phyloP scores from a whole-genome alignment of 2,113 vertebrate genomes.

The Paramormyrops kingsleyae region DNA sequence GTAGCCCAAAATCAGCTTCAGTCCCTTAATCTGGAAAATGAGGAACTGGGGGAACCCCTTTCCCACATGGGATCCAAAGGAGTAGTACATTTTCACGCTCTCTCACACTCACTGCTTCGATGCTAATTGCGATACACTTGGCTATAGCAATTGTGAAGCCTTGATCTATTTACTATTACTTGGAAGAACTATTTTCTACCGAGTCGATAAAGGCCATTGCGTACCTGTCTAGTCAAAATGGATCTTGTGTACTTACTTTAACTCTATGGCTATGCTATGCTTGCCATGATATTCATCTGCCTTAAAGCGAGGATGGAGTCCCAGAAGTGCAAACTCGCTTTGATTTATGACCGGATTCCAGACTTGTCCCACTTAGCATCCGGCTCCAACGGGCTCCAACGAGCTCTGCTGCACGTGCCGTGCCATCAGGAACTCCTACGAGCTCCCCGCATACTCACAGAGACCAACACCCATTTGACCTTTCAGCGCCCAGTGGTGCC shows the following conservation, averaged over 20 bases:
- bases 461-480: background rate
- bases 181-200: background rate
- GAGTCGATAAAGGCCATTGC: background rate
- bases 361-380: background rate
- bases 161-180: background rate
- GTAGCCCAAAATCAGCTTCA: conserved; percentile 41
- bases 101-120: background rate
- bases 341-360: background rate
- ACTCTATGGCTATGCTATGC: background rate
- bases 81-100: conserved; percentile 37
- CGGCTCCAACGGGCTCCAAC: too few relatives aligned
- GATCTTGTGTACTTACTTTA: background rate
- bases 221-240: background rate
- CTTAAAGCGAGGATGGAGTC: background rate
- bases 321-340: background rate
- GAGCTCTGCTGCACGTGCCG: background rate
- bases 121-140: background rate
- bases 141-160: background rate
- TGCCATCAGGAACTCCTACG: background rate
- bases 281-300: background rate
- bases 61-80: conserved; percentile 40
- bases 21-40: conserved; percentile 47
- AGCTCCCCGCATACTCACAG: background rate
- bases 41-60: conserved; percentile 51
- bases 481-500: background rate